Conservation (phyloP, 1,140 invertebrate genomes). For the Calephelis nemesis region DNA sequence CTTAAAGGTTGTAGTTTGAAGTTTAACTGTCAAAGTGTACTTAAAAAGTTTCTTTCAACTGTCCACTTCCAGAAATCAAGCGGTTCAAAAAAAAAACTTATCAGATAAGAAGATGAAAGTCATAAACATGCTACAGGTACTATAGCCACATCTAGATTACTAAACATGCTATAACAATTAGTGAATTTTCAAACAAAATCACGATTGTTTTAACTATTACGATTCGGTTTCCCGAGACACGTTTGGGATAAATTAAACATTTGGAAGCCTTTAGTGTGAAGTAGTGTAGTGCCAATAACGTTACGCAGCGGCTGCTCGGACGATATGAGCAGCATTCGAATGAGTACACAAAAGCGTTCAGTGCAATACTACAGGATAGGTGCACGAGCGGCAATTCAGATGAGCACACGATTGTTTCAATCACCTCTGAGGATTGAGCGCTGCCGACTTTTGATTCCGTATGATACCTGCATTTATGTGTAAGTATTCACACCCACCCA, state of each 20-base stretch:
- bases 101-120: too few relatives aligned
- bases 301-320: conserved; percentile 49
- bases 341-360: conserved; percentile 70
- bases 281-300: conserved; percentile 68
- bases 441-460: conserved; percentile 27
- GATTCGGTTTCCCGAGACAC: conserved; percentile 74
- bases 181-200: not conserved
- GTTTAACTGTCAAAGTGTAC: too few relatives aligned
- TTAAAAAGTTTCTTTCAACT: too few relatives aligned
- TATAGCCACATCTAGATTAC: too few relatives aligned
- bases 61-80: too few relatives aligned
- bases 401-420: conserved; percentile 56
- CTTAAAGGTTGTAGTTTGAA: too few relatives aligned
- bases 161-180: too few relatives aligned
- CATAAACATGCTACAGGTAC: too few relatives aligned
- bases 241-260: conserved; percentile 77
- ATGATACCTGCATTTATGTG: not conserved
- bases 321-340: conserved; percentile 71
- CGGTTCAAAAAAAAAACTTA: too few relatives aligned
- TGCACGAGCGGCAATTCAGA: conserved; percentile 58
- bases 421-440: conserved; percentile 25
- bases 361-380: conserved; percentile 23
- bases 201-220: conserved; percentile 71
- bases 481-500: not conserved
- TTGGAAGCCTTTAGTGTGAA: conserved; percentile 73